A percentile compares a stretch with the other conserved stretches of the same genome.
These are phyloP conservation scores for Scaptomyza parva DNA, from an alignment of 2,888 invertebrate genomes.

Conservation along the genomic window DNA sequence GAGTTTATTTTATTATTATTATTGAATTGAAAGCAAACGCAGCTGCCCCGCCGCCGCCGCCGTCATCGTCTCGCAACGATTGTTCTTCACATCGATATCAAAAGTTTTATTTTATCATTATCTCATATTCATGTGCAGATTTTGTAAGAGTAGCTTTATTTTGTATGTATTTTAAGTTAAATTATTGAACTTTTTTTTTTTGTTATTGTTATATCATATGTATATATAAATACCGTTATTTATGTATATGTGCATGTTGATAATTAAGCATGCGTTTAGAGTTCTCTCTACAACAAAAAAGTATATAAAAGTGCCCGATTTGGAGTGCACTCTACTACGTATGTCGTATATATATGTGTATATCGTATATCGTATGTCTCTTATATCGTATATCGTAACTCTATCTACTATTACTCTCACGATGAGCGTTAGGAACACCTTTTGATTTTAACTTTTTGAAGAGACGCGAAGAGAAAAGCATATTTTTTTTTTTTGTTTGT, in stretches of 20 bases:
- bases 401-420: constrained; percentile 20
- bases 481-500: constrained; percentile 35
- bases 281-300: constrained; percentile 25
- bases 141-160: constrained; percentile 48
- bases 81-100: constrained; percentile 33
- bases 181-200: constrained; percentile 24
- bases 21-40: constrained; percentile 43
- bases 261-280: constrained; percentile 60
- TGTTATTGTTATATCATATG: constrained; percentile 33
- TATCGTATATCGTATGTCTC: constrained; percentile 27
- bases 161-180: constrained; percentile 48
- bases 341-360: constrained; percentile 42
- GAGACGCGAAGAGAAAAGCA: constrained; percentile 45
- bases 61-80: constrained; percentile 17
- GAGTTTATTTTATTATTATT: constrained; percentile 45
- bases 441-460: constrained; percentile 67
- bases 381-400: constrained; percentile 36
- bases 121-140: constrained; percentile 56
- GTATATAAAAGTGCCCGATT: constrained; percentile 39
- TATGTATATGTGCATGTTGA: constrained; percentile 64
- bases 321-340: constrained; percentile 39
- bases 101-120: constrained; percentile 9
- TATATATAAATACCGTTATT: constrained; percentile 34
- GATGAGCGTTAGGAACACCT: constrained; percentile 31
- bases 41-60: constrained; percentile 17